Percentiles rank a stretch among this genome's conserved stretches.
These are phyloP conservation scores for Dicaeum eximium DNA, from an alignment of 2,113 vertebrate genomes.

Conservation along the genomic window DNA sequence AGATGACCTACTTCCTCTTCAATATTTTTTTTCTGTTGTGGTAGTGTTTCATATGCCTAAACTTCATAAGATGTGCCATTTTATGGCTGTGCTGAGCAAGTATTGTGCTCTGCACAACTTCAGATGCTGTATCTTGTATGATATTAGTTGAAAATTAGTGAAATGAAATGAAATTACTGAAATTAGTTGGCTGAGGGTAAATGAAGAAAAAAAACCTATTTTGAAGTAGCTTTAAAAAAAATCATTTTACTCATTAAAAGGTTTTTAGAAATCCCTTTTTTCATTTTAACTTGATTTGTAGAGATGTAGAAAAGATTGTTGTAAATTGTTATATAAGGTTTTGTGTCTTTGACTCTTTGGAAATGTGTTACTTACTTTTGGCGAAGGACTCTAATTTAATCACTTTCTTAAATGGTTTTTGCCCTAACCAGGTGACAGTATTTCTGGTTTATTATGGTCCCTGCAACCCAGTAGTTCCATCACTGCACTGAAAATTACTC, in stretches of 20 bases:
- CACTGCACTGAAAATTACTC: neutral
- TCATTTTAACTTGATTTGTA: neutral
- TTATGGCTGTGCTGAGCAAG: neutral
- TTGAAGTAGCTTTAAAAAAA: neutral
- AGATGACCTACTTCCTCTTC: constrained; percentile 9
- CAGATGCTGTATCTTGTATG: neutral
- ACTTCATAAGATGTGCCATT: neutral
- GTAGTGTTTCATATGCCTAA: neutral
- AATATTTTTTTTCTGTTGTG: neutral
- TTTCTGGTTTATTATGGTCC: neutral
- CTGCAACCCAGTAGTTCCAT: neutral
- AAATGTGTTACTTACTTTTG: neutral
- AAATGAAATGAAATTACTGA: too few relatives aligned
- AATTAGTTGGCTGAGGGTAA: neutral
- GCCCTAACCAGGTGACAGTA: neutral
- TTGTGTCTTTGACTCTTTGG: neutral
- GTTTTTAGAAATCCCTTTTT: neutral
- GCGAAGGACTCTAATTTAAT: neutral
- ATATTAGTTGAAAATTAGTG: too few relatives aligned
- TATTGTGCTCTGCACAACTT: neutral
- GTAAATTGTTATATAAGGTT: neutral
- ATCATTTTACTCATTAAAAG: neutral
- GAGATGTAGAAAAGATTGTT: neutral
- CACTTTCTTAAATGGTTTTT: neutral
- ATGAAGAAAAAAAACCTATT: neutral